Evolutionary conservation across 2,888 invertebrate species (phyloP).

Genomic region (Oxystoma pomonae): DNA sequence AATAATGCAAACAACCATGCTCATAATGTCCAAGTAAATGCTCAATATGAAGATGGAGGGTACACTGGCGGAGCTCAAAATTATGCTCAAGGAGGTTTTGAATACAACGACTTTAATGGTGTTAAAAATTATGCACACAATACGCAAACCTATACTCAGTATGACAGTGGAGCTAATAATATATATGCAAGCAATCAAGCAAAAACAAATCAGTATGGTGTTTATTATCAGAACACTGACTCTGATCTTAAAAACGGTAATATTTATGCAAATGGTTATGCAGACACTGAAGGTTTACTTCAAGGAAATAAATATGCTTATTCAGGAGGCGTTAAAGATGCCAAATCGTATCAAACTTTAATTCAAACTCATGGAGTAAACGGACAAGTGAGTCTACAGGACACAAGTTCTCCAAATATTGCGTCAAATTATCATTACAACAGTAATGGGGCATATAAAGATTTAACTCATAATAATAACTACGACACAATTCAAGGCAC

Average conservation of each 20-base stretch:
- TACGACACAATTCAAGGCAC: neutral
- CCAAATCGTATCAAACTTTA: conserved; percentile 17
- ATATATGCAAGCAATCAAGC: too few relatives aligned
- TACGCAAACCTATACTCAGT: too few relatives aligned
- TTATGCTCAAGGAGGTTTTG: too few relatives aligned
- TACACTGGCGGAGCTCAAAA: too few relatives aligned
- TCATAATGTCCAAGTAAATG: neutral
- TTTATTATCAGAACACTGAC: too few relatives aligned
- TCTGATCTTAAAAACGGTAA: too few relatives aligned
- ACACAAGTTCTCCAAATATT: neutral
- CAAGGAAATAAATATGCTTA: neutral
- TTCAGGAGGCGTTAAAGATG: conserved; percentile 10
- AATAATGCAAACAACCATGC: neutral
- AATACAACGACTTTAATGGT: too few relatives aligned
- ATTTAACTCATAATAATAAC: neutral
- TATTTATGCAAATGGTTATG: neutral
- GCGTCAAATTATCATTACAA: neutral
- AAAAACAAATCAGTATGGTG: too few relatives aligned
- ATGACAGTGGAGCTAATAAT: too few relatives aligned
- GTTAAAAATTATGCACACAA: too few relatives aligned
- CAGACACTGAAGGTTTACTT: neutral
- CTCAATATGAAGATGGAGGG: neutral
- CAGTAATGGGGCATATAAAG: neutral
- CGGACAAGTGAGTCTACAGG: neutral
- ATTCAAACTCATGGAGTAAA: conserved; percentile 15